Evolutionary conservation across 2,888 invertebrate genomes (phyloP), one percentile per base, ranked within the genome.

Genomic region (Hesperia comma): DNA sequence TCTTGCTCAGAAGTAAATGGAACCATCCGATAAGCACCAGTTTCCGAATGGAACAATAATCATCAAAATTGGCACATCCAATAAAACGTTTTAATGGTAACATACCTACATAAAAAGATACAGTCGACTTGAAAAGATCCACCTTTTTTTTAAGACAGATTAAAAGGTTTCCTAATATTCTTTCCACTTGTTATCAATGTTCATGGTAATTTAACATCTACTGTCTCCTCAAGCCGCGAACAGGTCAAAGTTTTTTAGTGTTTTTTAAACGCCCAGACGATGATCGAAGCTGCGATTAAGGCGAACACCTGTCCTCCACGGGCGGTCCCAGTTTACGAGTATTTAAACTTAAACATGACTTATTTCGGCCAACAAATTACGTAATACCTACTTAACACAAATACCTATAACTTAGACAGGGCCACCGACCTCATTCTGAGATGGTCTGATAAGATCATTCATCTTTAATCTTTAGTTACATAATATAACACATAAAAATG

Each of bases 351-450:
- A 21, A 58, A 33, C 41, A 54, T 51, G 41, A 60, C 54, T 58
- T 53, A 64, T 54, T 66, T 66, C 54, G 43, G 41, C 10, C 37
- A 53, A 43, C 8, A 32, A 53, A 53, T 60, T 63, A 57, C 19
- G 60, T 46, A 66, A 64, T 32, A 53, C 26, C 53, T 53, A 57
- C 32, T 58, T 41, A 57, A n/a, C 53, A 51, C 55, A 60, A 60
- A 58, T 57, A 41, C 14, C 14, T 46, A 40, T 26, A 15, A 43
- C 32, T 21, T 43, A 55, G 15, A 3, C 8, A 33, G 6, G 33
- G 63, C 46, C 57, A 63, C 63, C 40, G 63, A 63, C 57, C 63
- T 49, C 56, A 56, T 63, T 56, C 56, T n/a, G 56, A 17, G 41
- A n/a, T 56, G 33, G 55, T 46, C 14, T 62, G 53, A 61, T 61